These are phyloP conservation scores for Mobula birostris DNA, from an alignment of 2,113 vertebrate genomes.

Conservation along the genomic window DNA sequence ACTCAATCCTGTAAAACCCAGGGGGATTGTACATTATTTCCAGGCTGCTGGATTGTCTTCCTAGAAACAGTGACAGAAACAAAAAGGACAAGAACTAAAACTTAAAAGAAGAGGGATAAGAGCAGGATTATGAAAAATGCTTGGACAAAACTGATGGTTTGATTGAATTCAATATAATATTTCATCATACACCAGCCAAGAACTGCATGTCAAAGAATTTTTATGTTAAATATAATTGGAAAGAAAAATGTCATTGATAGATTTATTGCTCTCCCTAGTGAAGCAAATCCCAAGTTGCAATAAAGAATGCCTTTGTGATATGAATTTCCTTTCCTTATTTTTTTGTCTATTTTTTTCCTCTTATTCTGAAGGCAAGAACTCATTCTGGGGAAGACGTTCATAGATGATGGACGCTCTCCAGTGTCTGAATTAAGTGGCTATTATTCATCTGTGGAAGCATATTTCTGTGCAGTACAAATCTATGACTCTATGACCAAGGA, in stretches of 20 bases:
- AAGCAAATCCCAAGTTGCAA: neutral
- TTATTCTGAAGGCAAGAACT: too few species aligned
- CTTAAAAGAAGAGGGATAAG: neutral
- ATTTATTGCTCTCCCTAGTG: neutral
- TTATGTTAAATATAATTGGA: neutral
- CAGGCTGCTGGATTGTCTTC: neutral
- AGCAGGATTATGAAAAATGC: neutral
- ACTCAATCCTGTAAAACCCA: too few species aligned
- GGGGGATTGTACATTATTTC: too few species aligned
- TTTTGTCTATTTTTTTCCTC: neutral
- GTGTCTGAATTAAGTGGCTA: neutral
- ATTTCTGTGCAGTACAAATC: too few species aligned
- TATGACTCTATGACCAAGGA: too few species aligned
- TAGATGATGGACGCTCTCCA: neutral
- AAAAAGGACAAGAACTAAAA: neutral
- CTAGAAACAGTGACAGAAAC: neutral
- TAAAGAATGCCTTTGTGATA: neutral
- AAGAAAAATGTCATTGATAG: neutral
- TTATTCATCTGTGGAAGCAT: neutral
- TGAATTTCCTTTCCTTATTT: neutral
- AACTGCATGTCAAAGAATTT: neutral
- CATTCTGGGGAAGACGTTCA: neutral
- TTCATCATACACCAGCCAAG: neutral
- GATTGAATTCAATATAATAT: neutral
- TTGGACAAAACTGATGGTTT: neutral